Evolutionary conservation across 2,888 invertebrate genomes (phyloP).

Genomic region (Mythimna ferrago): DNA sequence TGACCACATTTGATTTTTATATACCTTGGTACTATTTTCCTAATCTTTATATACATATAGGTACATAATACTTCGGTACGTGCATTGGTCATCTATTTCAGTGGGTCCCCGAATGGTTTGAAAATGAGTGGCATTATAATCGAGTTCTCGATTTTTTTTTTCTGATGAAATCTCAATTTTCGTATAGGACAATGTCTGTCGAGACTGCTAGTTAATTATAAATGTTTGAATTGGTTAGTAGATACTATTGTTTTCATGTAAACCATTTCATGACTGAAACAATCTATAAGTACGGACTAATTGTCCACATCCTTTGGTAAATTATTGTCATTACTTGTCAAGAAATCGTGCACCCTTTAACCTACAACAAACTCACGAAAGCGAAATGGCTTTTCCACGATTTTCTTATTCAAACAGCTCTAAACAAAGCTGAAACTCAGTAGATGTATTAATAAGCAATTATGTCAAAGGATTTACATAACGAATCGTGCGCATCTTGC

Average conservation of each 20-base stretch:
- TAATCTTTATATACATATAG: too few species aligned
- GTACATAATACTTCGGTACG: too few species aligned
- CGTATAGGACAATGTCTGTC: too few species aligned
- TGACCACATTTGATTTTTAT: background rate
- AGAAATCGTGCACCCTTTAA: background rate
- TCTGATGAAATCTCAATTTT: too few species aligned
- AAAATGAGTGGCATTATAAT: too few species aligned
- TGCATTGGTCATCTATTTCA: too few species aligned
- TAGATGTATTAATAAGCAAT: slow-evolving; percentile 53
- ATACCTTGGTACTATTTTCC: background rate
- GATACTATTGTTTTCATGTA: background rate
- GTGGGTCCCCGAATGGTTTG: too few species aligned
- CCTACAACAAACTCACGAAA: background rate
- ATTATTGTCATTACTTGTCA: background rate
- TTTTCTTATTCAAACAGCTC: background rate
- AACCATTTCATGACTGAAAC: background rate
- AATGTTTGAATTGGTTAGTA: background rate
- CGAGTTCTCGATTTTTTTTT: too few species aligned
- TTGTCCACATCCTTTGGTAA: background rate
- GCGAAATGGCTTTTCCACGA: background rate
- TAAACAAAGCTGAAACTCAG: slow-evolving; percentile 28
- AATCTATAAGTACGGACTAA: background rate
- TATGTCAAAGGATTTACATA: slow-evolving; percentile 73
- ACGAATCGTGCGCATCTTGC: slow-evolving; percentile 64
- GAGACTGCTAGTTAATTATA: too few species aligned